A percentile compares a stretch with the other conserved stretches of the same genome.
Conservation (phyloP, 1,140 invertebrate genomes). For the Tetragnatha versicolor region DNA sequence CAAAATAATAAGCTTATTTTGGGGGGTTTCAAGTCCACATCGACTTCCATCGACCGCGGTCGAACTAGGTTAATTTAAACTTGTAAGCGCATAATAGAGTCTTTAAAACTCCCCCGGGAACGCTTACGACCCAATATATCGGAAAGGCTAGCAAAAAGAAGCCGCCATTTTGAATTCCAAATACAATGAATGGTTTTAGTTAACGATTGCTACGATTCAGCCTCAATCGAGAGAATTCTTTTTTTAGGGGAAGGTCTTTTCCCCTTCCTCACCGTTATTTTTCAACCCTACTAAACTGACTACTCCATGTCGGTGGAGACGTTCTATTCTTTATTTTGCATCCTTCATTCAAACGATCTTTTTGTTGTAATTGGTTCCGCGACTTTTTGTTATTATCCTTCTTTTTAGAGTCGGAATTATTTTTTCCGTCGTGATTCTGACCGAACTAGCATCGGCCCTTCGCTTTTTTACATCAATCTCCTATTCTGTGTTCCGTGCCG, state of each 20-base stretch:
- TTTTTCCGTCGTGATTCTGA: background rate
- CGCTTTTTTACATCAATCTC: slow-evolving; percentile 51
- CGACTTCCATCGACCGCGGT: slow-evolving; percentile 16
- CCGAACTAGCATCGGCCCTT: slow-evolving; percentile 44
- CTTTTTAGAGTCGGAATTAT: background rate
- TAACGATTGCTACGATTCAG: slow-evolving; percentile 44
- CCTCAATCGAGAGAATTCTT: slow-evolving; percentile 11
- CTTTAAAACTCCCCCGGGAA: slow-evolving; percentile 35
- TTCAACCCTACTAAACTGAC: slow-evolving; percentile 41
- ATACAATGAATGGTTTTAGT: slow-evolving; percentile 53
- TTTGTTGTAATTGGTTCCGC: slow-evolving; percentile 42
- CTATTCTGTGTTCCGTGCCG: slow-evolving; percentile 30
- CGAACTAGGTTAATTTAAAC: slow-evolving; percentile 48
- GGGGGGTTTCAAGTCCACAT: slow-evolving; percentile 18
- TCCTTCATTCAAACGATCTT: slow-evolving; percentile 14
- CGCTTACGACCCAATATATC: slow-evolving; percentile 29
- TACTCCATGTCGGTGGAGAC: slow-evolving; percentile 32
- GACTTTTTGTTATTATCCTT: slow-evolving; percentile 9
- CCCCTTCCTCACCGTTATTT: slow-evolving; percentile 13
- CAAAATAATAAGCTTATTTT: slow-evolving; percentile 24
- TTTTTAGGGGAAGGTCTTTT: slow-evolving; percentile 16
- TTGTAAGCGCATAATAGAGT: slow-evolving; percentile 50
- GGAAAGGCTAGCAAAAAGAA: slow-evolving; percentile 23
- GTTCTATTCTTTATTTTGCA: slow-evolving; percentile 44
- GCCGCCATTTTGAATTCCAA: slow-evolving; percentile 46